Evolutionary conservation across 1,140 invertebrate genomes (phyloP).

Genomic region (Laodelphax striatellus): DNA sequence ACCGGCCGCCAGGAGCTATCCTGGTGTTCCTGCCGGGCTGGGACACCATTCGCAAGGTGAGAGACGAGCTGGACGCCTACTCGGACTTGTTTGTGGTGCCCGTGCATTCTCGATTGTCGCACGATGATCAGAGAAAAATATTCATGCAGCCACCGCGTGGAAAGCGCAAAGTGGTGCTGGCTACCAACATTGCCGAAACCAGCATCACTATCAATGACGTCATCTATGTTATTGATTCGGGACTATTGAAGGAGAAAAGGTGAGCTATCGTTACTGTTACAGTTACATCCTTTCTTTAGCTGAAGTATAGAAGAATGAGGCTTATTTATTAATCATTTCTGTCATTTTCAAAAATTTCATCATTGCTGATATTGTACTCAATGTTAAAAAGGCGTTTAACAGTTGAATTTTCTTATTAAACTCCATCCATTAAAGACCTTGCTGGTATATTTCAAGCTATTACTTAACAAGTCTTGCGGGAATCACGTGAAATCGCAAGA

Average conservation of each 20-base stretch:
- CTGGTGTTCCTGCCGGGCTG: slow-evolving; percentile 73
- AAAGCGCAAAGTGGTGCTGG: slow-evolving; percentile 59
- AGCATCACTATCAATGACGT: slow-evolving; percentile 86
- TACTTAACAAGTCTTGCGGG: no score
- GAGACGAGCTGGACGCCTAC: neutral
- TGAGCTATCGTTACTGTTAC: no score
- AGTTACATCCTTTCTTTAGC: neutral
- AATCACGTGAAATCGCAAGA: no score
- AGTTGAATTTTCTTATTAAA: no score
- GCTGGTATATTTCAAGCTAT: no score
- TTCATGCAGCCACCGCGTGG: slow-evolving; percentile 48
- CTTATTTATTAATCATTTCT: no score
- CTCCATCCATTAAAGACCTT: no score
- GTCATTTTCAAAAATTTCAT: no score
- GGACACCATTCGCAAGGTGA: neutral
- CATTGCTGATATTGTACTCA: no score
- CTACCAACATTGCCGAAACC: slow-evolving; percentile 73
- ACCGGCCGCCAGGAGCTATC: slow-evolving; percentile 48
- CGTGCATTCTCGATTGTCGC: slow-evolving; percentile 69
- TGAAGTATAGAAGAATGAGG: neutral
- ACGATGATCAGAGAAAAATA: slow-evolving; percentile 62
- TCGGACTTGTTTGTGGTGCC: slow-evolving; percentile 46
- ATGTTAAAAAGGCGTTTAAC: no score
- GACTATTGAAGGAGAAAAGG: slow-evolving; percentile 18
- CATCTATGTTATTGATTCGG: slow-evolving; percentile 64